phyloP scores from a whole-genome alignment of 2,888 invertebrate species.

The Sinopyrophorus schimmeli region DNA sequence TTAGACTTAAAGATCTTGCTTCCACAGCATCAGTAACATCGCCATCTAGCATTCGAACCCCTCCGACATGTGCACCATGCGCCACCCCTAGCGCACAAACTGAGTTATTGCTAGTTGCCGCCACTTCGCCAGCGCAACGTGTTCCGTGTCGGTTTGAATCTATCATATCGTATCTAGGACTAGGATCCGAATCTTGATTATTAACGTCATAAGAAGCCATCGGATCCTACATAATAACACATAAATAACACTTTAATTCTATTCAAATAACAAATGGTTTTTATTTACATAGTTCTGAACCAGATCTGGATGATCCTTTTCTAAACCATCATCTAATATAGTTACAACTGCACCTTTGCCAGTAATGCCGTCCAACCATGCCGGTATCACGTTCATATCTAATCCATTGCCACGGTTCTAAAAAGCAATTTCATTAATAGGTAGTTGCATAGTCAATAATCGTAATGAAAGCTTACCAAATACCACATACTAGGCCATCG shows the following conservation, averaged over 20 bases:
- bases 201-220: constrained; percentile 97
- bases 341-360: constrained; percentile 95
- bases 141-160: constrained; percentile 97
- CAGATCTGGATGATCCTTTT: constrained; percentile 94
- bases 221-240: constrained; percentile 74
- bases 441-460: too few species aligned
- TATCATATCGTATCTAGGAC: constrained; percentile 95
- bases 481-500: constrained; percentile 98
- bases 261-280: not conserved
- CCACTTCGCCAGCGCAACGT: constrained; percentile 96
- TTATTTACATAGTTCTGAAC: constrained; percentile 87
- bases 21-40: constrained; percentile 99
- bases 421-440: constrained; percentile 33
- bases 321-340: constrained; percentile 94
- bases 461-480: constrained; percentile 81
- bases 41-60: constrained; percentile 97
- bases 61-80: constrained; percentile 85
- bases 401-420: constrained; percentile 89
- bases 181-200: constrained; percentile 93
- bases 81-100: constrained; percentile 97
- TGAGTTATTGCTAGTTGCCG: constrained; percentile 94
- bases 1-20: constrained; percentile 89
- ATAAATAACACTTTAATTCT: not conserved
- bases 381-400: constrained; percentile 96
- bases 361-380: constrained; percentile 93